phyloP scores from a whole-genome alignment of 2,888 invertebrate genomes.

The Melitaea athalia region DNA sequence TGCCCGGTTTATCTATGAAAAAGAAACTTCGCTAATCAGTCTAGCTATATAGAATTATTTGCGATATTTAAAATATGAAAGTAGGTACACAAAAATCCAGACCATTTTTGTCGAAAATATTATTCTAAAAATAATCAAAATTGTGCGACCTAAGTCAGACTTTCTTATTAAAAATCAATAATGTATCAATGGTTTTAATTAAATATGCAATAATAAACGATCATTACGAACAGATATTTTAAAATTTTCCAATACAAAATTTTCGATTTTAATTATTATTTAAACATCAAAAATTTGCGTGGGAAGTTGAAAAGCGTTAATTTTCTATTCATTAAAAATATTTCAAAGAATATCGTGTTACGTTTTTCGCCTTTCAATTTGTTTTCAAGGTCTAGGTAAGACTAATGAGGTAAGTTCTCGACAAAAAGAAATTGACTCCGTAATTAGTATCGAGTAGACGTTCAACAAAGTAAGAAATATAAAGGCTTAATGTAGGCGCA shows the following conservation, averaged over 20 bases:
- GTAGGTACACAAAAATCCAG: too few relatives aligned
- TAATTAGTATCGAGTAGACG: conserved; percentile 19
- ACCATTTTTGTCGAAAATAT: too few relatives aligned
- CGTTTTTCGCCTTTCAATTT: conserved; percentile 20
- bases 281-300: neutral
- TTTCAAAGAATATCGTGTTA: conserved; percentile 7
- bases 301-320: neutral
- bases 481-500: conserved; percentile 7
- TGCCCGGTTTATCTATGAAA: too few relatives aligned
- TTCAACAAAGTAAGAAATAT: neutral
- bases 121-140: too few relatives aligned
- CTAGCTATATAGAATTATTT: too few relatives aligned
- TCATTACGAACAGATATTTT: neutral
- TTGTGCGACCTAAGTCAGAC: too few relatives aligned
- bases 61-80: too few relatives aligned
- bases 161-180: too few relatives aligned
- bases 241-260: neutral
- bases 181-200: too few relatives aligned
- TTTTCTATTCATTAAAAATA: conserved; percentile 6
- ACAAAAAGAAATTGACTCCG: neutral
- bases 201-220: too few relatives aligned
- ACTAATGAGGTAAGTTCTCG: conserved; percentile 6
- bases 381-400: conserved; percentile 14
- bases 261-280: neutral
- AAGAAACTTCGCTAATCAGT: too few relatives aligned